Conservation (phyloP, 2,888 invertebrate genomes). For the Pristionchus japonicus region DNA sequence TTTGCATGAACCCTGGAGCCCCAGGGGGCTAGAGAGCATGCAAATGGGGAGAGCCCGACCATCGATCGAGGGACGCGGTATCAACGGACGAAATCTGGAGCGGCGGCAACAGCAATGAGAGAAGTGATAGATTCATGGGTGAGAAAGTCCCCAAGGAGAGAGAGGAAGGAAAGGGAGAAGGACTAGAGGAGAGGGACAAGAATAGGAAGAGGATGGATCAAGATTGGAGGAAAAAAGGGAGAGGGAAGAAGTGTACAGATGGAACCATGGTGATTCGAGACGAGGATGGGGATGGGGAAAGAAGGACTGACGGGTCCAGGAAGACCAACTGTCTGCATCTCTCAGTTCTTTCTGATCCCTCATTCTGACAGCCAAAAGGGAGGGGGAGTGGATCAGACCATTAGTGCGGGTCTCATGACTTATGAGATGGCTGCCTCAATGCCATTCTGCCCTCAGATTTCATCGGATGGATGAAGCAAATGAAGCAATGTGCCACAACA, state of each 20-base stretch:
- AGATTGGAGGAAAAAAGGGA: neutral
- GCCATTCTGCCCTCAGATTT: neutral
- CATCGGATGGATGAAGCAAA: neutral
- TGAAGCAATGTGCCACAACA: neutral
- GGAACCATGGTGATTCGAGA: neutral
- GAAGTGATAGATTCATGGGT: constrained; percentile 47
- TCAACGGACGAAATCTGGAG: neutral
- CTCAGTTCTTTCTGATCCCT: neutral
- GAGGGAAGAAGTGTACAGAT: neutral
- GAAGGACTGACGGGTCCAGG: neutral
- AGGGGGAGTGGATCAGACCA: neutral
- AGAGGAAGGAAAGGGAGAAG: neutral
- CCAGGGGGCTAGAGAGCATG: too few relatives aligned
- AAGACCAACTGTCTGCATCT: neutral
- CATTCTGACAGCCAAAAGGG: neutral
- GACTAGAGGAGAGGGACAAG: neutral
- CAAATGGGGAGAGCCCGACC: too few relatives aligned
- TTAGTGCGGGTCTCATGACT: neutral
- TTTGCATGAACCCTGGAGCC: too few relatives aligned
- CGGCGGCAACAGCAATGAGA: constrained; percentile 30
- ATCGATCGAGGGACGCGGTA: neutral
- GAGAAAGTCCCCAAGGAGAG: neutral
- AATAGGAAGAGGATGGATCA: constrained; percentile 5
- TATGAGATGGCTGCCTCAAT: neutral
- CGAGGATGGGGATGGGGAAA: neutral